Conservation (phyloP, 1,140 invertebrate species). For the Grapholita molesta region DNA sequence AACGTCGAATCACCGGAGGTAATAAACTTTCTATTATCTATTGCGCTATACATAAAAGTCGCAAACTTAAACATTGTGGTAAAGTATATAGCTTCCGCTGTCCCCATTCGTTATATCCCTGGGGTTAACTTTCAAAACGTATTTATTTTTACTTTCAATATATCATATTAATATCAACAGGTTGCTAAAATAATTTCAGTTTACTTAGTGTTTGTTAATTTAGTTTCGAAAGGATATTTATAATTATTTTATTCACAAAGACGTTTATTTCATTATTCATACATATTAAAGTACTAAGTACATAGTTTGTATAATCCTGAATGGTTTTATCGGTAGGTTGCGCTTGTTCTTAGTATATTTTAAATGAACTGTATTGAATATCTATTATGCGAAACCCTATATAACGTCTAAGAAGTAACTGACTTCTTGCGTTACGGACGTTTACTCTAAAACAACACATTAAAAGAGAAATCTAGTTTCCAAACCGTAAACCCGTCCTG, state of each 20-base stretch:
- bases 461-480: slow-evolving; percentile 34
- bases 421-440: not conserved
- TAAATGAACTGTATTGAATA: too few species aligned
- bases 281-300: too few species aligned
- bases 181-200: too few species aligned
- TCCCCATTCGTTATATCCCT: not conserved
- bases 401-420: not conserved
- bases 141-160: not conserved
- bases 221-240: too few species aligned
- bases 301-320: too few species aligned
- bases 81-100: slow-evolving; percentile 13
- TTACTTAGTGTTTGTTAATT: too few species aligned
- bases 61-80: slow-evolving; percentile 27
- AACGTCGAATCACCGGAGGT: slow-evolving; percentile 36
- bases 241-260: too few species aligned
- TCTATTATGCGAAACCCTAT: not conserved
- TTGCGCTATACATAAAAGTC: slow-evolving; percentile 44
- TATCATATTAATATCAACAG: too few species aligned
- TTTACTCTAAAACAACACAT: slow-evolving; percentile 17
- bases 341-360: too few species aligned
- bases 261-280: too few species aligned
- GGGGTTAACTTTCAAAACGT: not conserved
- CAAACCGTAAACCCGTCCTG: slow-evolving; percentile 44
- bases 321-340: too few species aligned
- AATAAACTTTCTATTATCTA: slow-evolving; percentile 59